Evolutionary conservation across 2,888 invertebrate species (phyloP).

Genomic region (Teinopalpus imperialis): DNA sequence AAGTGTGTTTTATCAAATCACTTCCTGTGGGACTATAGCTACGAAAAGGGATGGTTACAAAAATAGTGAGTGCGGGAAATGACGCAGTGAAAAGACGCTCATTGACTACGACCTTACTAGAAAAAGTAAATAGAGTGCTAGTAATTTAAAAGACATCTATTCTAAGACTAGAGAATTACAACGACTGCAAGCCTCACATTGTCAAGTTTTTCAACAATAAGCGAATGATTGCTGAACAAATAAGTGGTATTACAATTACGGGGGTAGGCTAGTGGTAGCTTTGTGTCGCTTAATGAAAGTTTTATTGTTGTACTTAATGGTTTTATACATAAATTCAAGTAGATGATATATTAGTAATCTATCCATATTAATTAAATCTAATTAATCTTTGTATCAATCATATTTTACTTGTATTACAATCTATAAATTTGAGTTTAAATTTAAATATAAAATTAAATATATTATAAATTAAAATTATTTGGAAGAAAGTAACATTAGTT

Average conservation of each 20-base stretch:
- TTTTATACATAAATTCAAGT: too few species aligned
- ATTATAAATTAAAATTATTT: too few species aligned
- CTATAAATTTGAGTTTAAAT: too few species aligned
- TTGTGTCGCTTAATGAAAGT: conserved; percentile 45
- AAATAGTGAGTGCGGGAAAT: conserved; percentile 75
- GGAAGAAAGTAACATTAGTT: too few species aligned
- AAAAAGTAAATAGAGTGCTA: conserved; percentile 65
- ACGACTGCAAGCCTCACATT: conserved; percentile 49
- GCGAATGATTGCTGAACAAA: conserved; percentile 47
- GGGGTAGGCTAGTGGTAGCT: conserved; percentile 41
- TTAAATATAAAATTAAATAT: too few species aligned
- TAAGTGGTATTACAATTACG: conserved; percentile 58
- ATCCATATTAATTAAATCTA: too few species aligned
- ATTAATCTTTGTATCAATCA: too few species aligned
- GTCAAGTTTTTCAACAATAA: conserved; percentile 53
- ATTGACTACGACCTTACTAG: conserved; percentile 54
- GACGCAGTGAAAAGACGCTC: conserved; percentile 62
- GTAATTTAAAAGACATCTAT: conserved; percentile 78
- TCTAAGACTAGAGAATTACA: conserved; percentile 45
- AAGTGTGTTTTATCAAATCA: conserved; percentile 79
- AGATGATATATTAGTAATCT: too few species aligned
- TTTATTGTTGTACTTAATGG: conserved; percentile 56
- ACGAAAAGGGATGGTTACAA: conserved; percentile 58
- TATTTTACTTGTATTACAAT: too few species aligned
- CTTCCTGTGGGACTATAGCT: conserved; percentile 60